Base-by-base conservation (phyloP, 2,113 vertebrate species). In the Scolopax mira region DNA sequence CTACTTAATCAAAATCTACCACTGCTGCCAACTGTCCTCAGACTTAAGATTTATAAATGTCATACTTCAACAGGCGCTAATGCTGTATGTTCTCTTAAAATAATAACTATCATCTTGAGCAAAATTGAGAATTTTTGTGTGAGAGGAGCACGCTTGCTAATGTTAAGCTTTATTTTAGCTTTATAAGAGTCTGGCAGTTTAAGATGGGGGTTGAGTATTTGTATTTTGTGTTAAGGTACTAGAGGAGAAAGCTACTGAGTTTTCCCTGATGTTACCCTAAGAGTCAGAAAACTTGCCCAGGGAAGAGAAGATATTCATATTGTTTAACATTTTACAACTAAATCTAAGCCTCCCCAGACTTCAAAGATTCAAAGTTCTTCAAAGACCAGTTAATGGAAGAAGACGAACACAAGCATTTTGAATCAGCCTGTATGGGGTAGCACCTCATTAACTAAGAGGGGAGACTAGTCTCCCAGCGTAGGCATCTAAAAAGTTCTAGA, bases 21-120 rank as follows among this genome's bases (percentile, higher is more conserved):
- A 46, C 31, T 60, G 54, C 86, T 91, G 93, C 94, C 95, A 95
- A 14, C 73, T 79, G 80, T 31, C 83, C 75, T 91, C 89, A 93
- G 28, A 31, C 11, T 46, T 46, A 19, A 0, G 33, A 35, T 57
- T 75, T 70, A 39, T 48, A 52, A 89, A 72, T 7, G 24, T 62
- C 42, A 44, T 11, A 61, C 69, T 66, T 91, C 74, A 61, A 27
- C 46, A 79, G 66, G 25, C 14, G 0, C 30, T 17, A 49, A 86
- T 54, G 75, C 88, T 52, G 6, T 5, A n/a, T 8, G 46, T 1
- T 67, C 48, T 15, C 88, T 85, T 85, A 61, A 94, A 94, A 89
- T 87, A 87, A 57, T 57, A 70, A 28, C 46, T 46, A 18, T 11
- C 44, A 6, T 73, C 80, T 70, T n/a, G 8, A 67, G 51, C 23